Evolutionary conservation across 2,113 vertebrate species (phyloP).

Genomic region (Rhadina sibilatrix): DNA sequence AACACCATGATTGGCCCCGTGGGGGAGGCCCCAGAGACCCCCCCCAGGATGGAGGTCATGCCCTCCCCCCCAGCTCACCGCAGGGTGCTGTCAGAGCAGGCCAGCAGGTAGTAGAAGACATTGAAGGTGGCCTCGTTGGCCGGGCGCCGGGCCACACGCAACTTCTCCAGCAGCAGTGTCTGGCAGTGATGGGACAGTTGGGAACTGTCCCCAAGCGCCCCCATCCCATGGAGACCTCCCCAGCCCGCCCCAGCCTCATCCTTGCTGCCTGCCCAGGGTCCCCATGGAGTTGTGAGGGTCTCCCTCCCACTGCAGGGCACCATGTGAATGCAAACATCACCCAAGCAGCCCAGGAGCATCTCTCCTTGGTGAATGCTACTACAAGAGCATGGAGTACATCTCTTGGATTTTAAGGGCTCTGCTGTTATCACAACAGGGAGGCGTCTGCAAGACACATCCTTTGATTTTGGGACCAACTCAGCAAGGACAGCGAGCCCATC

Average conservation of each 20-base stretch:
- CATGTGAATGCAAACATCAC: neutral
- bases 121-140: conserved; percentile 88
- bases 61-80: conserved; percentile 72
- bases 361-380: neutral
- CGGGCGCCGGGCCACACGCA: conserved; percentile 85
- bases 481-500: neutral
- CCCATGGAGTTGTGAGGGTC: rapidly evolving
- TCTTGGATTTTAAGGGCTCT: neutral
- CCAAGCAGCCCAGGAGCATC: neutral
- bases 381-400: rapidly evolving
- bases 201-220: neutral
- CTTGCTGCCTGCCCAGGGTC: neutral
- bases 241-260: neutral
- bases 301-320: neutral
- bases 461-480: neutral
- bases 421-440: neutral
- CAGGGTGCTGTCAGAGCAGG: conserved; percentile 85
- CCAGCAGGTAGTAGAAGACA: conserved; percentile 93
- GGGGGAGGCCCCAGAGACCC: neutral
- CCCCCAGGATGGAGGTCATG: rapidly evolving
- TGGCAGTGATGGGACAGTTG: conserved; percentile 9
- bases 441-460: rapidly evolving
- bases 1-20: neutral
- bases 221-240: rapidly evolving
- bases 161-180: conserved; percentile 95